Conservation (phyloP, 2,797 vertebrate species). For the Malurus splendens region DNA sequence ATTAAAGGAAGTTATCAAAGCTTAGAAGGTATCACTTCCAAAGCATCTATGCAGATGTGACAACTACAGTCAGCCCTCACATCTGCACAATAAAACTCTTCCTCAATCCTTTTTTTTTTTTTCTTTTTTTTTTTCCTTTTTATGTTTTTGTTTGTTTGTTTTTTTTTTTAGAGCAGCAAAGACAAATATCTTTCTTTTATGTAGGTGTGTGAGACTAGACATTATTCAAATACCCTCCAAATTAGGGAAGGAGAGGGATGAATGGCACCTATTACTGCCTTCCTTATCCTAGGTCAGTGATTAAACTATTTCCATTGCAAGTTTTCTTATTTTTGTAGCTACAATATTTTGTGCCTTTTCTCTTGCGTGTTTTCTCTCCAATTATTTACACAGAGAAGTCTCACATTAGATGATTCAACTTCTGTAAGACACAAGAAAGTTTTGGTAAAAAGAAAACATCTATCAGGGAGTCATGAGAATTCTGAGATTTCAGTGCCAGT, state of each 20-base stretch:
- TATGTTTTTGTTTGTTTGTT: too few species aligned
- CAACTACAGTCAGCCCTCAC: not conserved
- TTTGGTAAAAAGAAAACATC: not conserved
- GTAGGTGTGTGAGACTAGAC: not conserved
- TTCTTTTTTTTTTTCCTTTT: not conserved
- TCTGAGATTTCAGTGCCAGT: not conserved
- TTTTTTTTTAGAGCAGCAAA: not conserved
- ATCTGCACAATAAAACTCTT: not conserved
- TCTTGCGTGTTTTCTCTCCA: not conserved
- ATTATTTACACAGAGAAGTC: not conserved
- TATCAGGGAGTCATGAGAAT: not conserved
- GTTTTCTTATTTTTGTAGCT: not conserved
- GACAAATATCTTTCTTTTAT: not conserved
- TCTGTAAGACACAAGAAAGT: not conserved
- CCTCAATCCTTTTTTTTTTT: not conserved
- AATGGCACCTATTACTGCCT: not conserved
- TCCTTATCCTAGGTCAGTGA: not conserved
- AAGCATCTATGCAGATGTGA: not conserved
- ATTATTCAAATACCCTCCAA: not conserved
- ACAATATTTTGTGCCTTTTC: not conserved
- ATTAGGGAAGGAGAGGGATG: not conserved
- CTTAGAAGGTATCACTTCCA: not conserved
- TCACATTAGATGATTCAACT: fast-evolving
- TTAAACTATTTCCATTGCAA: not conserved
- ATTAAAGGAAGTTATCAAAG: not conserved